phyloP scores from a whole-genome alignment of 2,888 invertebrate genomes.

The Oasisia sp. region DNA sequence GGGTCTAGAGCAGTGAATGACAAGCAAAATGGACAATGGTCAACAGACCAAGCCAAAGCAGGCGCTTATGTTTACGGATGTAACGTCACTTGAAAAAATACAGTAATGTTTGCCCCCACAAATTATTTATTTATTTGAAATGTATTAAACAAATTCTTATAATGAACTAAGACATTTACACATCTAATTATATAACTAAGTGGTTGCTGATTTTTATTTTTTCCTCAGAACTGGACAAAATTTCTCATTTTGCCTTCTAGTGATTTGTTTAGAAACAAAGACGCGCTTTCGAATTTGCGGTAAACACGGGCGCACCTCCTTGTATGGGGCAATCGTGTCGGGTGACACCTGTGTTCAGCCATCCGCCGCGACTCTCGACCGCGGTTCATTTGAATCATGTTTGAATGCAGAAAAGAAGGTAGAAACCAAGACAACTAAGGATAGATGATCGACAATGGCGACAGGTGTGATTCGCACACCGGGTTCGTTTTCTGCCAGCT shows the following conservation, averaged over 20 bases:
- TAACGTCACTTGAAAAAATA: not conserved
- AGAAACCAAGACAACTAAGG: not conserved
- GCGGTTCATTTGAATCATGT: not conserved
- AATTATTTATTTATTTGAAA: not conserved
- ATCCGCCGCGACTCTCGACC: not conserved
- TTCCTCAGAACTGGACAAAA: not conserved
- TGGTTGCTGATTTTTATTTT: not conserved
- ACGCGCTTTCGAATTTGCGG: too few relatives aligned
- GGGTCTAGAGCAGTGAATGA: not conserved
- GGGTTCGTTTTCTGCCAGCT: not conserved
- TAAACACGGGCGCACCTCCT: not conserved
- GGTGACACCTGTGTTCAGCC: constrained; percentile 3
- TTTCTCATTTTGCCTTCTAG: not conserved
- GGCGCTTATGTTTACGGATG: constrained; percentile 12
- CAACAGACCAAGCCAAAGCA: constrained; percentile 1
- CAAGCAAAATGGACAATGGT: constrained; percentile 4
- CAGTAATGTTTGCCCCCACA: not conserved
- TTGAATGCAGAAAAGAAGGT: not conserved
- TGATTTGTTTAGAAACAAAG: not conserved
- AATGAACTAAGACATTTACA: not conserved
- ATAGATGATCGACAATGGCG: not conserved
- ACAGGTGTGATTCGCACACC: constrained; percentile 17
- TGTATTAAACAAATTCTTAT: not conserved
- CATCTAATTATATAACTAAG: not conserved
- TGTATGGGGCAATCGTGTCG: not conserved